A percentile compares a stretch with the other conserved stretches of the same genome.
phyloP scores from a whole-genome alignment of 2,797 vertebrate species.

The Cynopterus sphinx region DNA sequence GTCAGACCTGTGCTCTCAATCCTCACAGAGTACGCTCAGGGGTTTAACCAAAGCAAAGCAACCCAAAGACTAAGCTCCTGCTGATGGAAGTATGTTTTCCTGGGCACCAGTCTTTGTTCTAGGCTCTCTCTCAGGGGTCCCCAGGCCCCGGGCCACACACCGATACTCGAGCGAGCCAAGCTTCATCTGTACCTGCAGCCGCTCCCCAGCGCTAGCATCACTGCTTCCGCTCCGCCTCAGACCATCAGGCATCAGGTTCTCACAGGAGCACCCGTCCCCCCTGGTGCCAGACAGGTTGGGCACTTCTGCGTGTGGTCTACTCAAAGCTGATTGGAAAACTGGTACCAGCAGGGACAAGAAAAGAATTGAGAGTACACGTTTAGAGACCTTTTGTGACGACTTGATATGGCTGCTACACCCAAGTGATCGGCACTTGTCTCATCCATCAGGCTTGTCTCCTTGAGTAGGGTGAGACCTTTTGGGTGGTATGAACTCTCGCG shows the following conservation, averaged over 20 bases:
- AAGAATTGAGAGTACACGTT: not conserved
- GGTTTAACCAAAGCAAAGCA: not conserved
- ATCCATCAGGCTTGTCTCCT: too few species aligned
- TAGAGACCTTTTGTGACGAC: not conserved
- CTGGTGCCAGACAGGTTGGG: too few species aligned
- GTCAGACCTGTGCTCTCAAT: not conserved
- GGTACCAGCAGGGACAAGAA: not conserved
- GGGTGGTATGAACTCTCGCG: rapidly evolving
- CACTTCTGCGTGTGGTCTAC: not conserved
- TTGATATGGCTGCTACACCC: too few species aligned
- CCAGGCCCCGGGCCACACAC: too few species aligned
- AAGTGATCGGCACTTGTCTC: not conserved
- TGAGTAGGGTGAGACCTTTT: not conserved
- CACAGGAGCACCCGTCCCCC: too few species aligned
- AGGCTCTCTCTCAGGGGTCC: not conserved
- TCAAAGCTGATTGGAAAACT: not conserved
- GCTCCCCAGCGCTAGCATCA: too few species aligned
- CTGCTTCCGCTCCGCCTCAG: too few species aligned
- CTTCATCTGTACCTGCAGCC: too few species aligned
- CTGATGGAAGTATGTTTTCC: not conserved
- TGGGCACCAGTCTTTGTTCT: not conserved
- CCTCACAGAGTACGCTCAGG: not conserved
- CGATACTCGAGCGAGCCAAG: too few species aligned
- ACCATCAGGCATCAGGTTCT: too few species aligned
- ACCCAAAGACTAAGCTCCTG: not conserved